Evolutionary conservation across 2,797 vertebrate species (phyloP), one percentile per base, ranked within the genome.

Genomic region (Tympanoctomys barrerae): DNA sequence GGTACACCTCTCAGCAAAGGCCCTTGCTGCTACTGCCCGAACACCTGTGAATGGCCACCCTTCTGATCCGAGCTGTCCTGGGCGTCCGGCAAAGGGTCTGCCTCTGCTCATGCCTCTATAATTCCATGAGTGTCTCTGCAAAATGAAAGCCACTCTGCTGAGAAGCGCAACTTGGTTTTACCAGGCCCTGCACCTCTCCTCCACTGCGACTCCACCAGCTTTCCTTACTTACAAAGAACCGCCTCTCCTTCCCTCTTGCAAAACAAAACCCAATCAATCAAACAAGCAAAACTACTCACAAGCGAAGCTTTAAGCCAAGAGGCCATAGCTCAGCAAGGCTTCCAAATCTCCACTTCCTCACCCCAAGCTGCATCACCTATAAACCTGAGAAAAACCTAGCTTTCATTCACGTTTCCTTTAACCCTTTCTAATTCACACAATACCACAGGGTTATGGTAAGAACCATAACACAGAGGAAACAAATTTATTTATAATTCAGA

Each of bases 201-300:
- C 14, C 16, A 59, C 36, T 22, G 19, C 14, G 19, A 81, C 3
- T 5, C 19, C 2, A 64, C 24, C 26, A 13, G 75, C 24, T 62
- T 87, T 87, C 77, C 21, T 83, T 68, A 57, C 78, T 57, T 24
- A 61, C 21, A 79, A 61, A 62, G 61, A 83, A n/a, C 31, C 7
- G 71, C 2, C 22, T 46, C 87, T 71, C 75, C 42, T 39, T 80
- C 49, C 52, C 71, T 66, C 83, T 83, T 54, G 54, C 61, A 31
- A 42, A 84, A 84, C 13, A 31, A 87, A 94, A 91, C 5, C 42
- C 70, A 77, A 89, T 46, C 36, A 64, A 86, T 26, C 28, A 70
- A 91, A 68, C 21, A 66, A 57, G 42, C 19, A 31, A 70, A 68
- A 31, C 21, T 68, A 73, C 31, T 81, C 59, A 70, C 66, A 62